Percentiles rank a stretch among this genome's conserved stretches.
phyloP scores from a whole-genome alignment of 2,888 invertebrate genomes.

The Cerceris rybyensis region DNA sequence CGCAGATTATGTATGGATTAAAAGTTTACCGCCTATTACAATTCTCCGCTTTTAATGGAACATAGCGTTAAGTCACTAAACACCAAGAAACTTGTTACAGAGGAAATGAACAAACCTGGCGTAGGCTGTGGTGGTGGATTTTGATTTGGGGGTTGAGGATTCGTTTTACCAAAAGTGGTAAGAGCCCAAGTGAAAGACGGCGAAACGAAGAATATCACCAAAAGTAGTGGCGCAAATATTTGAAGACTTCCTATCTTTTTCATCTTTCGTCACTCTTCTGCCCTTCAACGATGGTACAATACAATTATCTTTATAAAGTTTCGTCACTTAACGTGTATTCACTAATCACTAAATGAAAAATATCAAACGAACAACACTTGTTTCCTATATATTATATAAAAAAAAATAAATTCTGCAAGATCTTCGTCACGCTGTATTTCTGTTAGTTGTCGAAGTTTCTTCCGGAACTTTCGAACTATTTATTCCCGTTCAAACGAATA shows the following conservation, averaged over 20 bases:
- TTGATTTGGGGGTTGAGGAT: constrained; percentile 82
- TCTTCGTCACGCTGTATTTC: too few relatives aligned
- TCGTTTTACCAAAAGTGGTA: constrained; percentile 88
- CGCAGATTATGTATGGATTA: too few relatives aligned
- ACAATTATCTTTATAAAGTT: neutral
- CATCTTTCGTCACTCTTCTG: constrained; percentile 45
- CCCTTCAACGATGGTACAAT: constrained; percentile 15
- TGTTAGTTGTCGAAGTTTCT: too few relatives aligned
- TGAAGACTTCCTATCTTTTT: constrained; percentile 52
- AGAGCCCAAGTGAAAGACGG: constrained; percentile 85
- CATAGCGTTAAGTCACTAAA: neutral
- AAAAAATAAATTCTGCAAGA: too few relatives aligned
- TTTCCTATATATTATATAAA: too few relatives aligned
- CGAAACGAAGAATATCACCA: constrained; percentile 72
- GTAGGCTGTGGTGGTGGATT: constrained; percentile 83
- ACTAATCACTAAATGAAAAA: constrained; percentile 35
- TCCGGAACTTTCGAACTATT: too few relatives aligned
- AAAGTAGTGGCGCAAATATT: constrained; percentile 52
- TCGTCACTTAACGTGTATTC: constrained; percentile 30
- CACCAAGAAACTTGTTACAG: neutral
- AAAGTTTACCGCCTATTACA: too few relatives aligned
- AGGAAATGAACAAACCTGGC: constrained; percentile 83
- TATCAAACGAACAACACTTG: too few relatives aligned
- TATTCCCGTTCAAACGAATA: neutral
- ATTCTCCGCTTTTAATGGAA: too few relatives aligned